Evolutionary conservation across 2,797 vertebrate genomes (phyloP).

Genomic region (Falco berigora): DNA sequence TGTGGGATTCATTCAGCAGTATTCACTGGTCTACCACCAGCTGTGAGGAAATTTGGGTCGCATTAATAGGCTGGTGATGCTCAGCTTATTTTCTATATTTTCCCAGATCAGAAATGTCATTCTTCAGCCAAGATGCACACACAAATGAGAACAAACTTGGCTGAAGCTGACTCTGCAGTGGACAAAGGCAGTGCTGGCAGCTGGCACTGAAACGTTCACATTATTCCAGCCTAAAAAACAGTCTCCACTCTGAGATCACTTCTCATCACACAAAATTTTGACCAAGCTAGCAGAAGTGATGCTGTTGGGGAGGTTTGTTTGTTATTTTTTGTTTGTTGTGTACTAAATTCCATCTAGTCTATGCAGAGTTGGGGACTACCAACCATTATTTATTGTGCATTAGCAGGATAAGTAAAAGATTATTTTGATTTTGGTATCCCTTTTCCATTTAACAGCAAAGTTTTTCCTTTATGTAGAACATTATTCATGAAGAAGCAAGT

Average conservation of each 20-base stretch:
- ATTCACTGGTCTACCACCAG: background rate
- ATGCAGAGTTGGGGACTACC: background rate
- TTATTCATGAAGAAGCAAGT: background rate
- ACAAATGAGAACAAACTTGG: constrained; percentile 1
- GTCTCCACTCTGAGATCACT: background rate
- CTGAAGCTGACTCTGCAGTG: background rate
- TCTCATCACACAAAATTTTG: background rate
- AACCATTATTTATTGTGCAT: background rate
- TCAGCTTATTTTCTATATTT: background rate
- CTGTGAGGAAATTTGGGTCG: background rate
- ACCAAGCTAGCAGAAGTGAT: background rate
- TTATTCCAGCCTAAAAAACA: background rate
- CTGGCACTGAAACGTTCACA: background rate
- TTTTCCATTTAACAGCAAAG: background rate
- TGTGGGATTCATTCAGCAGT: background rate
- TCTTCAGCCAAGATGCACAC: constrained; percentile 9
- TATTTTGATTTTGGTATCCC: background rate
- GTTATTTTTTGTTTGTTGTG: background rate
- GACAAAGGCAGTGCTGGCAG: background rate
- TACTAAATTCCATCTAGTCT: background rate
- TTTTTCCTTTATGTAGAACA: background rate
- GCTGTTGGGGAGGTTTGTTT: background rate
- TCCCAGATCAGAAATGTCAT: background rate
- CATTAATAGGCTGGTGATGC: background rate
- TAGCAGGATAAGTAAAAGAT: background rate